Base-by-base conservation (phyloP, 2,797 vertebrate genomes). In the Alcedo atthis region DNA sequence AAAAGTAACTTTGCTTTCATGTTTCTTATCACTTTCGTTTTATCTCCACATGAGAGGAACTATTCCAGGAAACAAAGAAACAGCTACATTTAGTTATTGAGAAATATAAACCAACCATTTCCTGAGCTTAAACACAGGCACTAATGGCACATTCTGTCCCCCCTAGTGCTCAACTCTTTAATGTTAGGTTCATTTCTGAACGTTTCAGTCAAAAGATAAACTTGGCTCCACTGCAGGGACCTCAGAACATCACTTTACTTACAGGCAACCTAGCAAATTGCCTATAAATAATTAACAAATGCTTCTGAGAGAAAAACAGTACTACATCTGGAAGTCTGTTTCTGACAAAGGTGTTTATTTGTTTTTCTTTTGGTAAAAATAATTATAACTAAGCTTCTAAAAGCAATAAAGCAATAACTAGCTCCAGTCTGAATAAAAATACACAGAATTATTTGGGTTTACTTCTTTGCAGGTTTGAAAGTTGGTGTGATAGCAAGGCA, bases 21-120 rank as follows among this genome's bases (percentile, higher is more conserved):
- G 7, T 54, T 86, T 81, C 75, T 79, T 87, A 80, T 40, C 49
- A 35, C 26, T 75, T 69, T 8, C 73, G n/a, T 32, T 85, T 78
- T 42, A 74, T 46, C 18, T 70, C 32, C 42, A 61, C 4, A 4
- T 9, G 13, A 81, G 53, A 91, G 84, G 11, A 69, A 81, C 64
- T 76, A 59, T 18, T 70, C 13, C 61, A 90, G 71, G 64, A 94
- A 94, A 88, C 4, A 21, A 70, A 80, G 46, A 62, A 83, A 49
- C 25, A 57, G 32, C 26, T 59, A 63, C 33, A 40, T 64, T 70
- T 43, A 70, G 35, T 80, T 82, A 82, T 33, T 58, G 54, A 92
- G 81, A 94, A 91, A 90, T 12, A 77, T 0, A 80, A 90, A 49
- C 28, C 74, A 77, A 30, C 16, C 64, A 85, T 28, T 95, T 95